These are phyloP conservation scores for Pelodytes ibericus DNA, from an alignment of 2,797 vertebrate species.

Conservation along the genomic window DNA sequence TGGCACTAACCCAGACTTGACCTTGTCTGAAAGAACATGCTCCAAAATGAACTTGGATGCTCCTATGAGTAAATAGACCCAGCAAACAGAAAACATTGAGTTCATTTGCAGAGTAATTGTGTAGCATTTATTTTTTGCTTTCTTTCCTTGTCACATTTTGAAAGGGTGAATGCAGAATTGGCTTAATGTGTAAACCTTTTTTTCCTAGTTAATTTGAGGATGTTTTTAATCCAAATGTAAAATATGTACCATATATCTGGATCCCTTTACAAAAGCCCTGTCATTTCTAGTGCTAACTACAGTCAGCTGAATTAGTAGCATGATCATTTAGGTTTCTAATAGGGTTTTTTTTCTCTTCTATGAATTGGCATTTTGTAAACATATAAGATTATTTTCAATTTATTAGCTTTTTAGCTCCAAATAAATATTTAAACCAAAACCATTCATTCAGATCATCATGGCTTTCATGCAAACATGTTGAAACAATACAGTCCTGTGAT, in stretches of 20 bases:
- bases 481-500: too few relatives aligned
- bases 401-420: too few relatives aligned
- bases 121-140: background rate
- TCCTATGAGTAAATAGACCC: slow-evolving; percentile 13
- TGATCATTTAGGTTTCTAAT: background rate
- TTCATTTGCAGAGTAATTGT: background rate
- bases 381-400: too few relatives aligned
- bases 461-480: too few relatives aligned
- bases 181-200: background rate
- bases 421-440: too few relatives aligned
- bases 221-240: background rate
- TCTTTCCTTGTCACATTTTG: background rate
- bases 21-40: slow-evolving; percentile 38
- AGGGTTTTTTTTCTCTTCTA: too few relatives aligned
- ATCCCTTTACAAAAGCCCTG: background rate
- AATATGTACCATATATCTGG: background rate
- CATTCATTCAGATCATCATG: too few relatives aligned
- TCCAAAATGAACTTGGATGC: slow-evolving; percentile 7
- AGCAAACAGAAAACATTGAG: slow-evolving; percentile 18
- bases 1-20: slow-evolving; percentile 45
- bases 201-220: background rate
- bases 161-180: background rate
- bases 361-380: too few relatives aligned
- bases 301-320: background rate
- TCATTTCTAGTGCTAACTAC: background rate